Base-by-base conservation (phyloP, 2,888 invertebrate species). In the Globia sparganii region DNA sequence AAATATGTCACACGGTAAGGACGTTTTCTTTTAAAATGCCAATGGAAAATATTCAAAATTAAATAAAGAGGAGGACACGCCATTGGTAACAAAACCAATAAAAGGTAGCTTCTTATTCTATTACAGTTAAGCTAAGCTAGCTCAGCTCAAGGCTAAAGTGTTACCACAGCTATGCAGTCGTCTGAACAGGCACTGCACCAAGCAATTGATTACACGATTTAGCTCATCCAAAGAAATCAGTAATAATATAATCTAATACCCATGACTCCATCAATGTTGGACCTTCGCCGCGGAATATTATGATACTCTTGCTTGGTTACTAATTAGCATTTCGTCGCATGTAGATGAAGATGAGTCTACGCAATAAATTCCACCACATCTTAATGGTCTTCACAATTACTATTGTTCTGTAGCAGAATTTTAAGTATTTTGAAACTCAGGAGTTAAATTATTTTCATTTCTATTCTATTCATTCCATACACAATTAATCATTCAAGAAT, bases 401-500 rank as follows among this genome's bases (percentile, higher is more conserved):
- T 59, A 84, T 77, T 81, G 77, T 85, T 77, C 56, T 61, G 37
- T 62, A 34, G 58, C 21, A 85, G 68, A 71, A 73, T 77, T 37
- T 65, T 65, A 80, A 74, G 43, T 65, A 59, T 81, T 77, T 34
- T 31, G 65, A 73, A 85, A 68, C 64, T 64, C 72, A 21, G 34
- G 0, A 75, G 46, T 59, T 67, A 75, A 77, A 56, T 62, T 67
- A 70, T 81, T 59, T 81, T 70, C 85, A 67, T 71, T 78, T 78
- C 72, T 74, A 72, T 62, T 77, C 78, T n/a, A 72, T 85, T 81
- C 85, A 72, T 66, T 77, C 68, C 66, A 67, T 75, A 75, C 59
- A 67, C 78, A 86, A 83, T 84, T 84, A 84, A 84, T 84, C 75
- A 85, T 78, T 85, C 72, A 56, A 73, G 86, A 72, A 75, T 78